Evolutionary conservation across 1,140 invertebrate genomes (phyloP).

Genomic region (Globodera rostochiensis): DNA sequence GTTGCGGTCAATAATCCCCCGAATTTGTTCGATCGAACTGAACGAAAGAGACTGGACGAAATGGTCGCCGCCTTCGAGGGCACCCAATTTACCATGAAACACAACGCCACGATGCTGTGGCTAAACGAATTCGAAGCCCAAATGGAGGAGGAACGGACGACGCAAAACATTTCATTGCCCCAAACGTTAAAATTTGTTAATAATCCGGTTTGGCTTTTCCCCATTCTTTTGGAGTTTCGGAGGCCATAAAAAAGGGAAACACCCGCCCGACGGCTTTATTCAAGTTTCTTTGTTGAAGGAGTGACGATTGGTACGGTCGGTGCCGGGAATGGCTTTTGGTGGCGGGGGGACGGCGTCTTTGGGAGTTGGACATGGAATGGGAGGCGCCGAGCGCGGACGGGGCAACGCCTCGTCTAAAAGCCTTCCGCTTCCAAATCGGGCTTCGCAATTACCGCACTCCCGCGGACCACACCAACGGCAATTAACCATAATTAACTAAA

Average conservation of each 20-base stretch:
- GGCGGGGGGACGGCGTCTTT: constrained; percentile 60
- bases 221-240: too few species aligned
- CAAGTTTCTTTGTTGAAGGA: constrained; percentile 39
- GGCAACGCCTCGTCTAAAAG: constrained; percentile 43
- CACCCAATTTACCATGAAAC: constrained; percentile 60
- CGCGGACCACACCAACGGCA: constrained; percentile 60
- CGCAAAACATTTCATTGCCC: constrained; percentile 46
- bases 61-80: constrained; percentile 58
- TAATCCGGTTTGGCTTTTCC: neutral
- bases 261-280: too few species aligned
- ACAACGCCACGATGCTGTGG: constrained; percentile 65
- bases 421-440: constrained; percentile 64
- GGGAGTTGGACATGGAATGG: constrained; percentile 65
- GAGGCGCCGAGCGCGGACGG: constrained; percentile 4
- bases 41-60: constrained; percentile 42
- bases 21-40: constrained; percentile 48
- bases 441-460: constrained; percentile 63
- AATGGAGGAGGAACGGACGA: constrained; percentile 47
- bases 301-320: constrained; percentile 56
- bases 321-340: constrained; percentile 61
- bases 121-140: constrained; percentile 59
- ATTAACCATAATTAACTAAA: neutral
- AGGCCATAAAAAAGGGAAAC: too few species aligned
- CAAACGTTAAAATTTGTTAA: constrained; percentile 39
- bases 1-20: constrained; percentile 65